Evolutionary conservation across 1,140 invertebrate species (phyloP).

Genomic region (Drosophila takahashii): DNA sequence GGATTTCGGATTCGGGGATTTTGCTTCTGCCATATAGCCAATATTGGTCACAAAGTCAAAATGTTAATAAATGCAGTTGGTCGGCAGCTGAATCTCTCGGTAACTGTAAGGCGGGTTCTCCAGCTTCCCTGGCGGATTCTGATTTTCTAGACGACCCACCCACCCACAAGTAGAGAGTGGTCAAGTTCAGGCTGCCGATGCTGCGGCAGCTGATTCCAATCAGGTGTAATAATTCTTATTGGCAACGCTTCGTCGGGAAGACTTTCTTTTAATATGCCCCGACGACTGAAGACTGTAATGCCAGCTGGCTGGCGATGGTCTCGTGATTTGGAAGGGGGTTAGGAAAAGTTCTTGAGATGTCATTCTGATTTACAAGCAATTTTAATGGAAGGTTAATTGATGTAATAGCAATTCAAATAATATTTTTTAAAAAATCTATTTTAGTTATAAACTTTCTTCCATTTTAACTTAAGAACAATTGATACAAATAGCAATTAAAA

Average conservation of each 20-base stretch:
- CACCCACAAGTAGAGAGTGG: slow-evolving; percentile 64
- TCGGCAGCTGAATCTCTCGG: slow-evolving; percentile 13
- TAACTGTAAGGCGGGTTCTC: slow-evolving; percentile 31
- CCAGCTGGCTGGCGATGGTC: slow-evolving; percentile 14
- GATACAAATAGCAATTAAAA: too few relatives aligned
- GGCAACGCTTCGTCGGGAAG: slow-evolving; percentile 76
- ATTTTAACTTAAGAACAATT: too few relatives aligned
- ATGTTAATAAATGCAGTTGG: slow-evolving; percentile 81
- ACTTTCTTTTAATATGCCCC: slow-evolving; percentile 81
- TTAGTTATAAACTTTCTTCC: too few relatives aligned
- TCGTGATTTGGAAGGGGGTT: slow-evolving; percentile 1
- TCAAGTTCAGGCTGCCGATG: slow-evolving; percentile 72
- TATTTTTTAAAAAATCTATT: too few relatives aligned
- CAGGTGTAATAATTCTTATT: slow-evolving; percentile 85
- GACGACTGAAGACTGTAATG: slow-evolving; percentile 38
- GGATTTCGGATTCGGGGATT: slow-evolving; percentile 16
- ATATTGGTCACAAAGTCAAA: slow-evolving; percentile 84
- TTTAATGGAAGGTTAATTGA: too few relatives aligned
- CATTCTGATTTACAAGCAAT: neutral
- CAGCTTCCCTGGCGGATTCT: slow-evolving; percentile 21
- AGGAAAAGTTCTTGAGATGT: neutral
- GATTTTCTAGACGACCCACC: slow-evolving; percentile 59
- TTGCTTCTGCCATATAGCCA: slow-evolving; percentile 28
- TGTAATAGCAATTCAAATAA: too few relatives aligned
- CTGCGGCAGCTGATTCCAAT: slow-evolving; percentile 80